These are phyloP conservation scores for Pipra filicauda DNA, from an alignment of 2,113 vertebrate genomes.

Conservation along the genomic window DNA sequence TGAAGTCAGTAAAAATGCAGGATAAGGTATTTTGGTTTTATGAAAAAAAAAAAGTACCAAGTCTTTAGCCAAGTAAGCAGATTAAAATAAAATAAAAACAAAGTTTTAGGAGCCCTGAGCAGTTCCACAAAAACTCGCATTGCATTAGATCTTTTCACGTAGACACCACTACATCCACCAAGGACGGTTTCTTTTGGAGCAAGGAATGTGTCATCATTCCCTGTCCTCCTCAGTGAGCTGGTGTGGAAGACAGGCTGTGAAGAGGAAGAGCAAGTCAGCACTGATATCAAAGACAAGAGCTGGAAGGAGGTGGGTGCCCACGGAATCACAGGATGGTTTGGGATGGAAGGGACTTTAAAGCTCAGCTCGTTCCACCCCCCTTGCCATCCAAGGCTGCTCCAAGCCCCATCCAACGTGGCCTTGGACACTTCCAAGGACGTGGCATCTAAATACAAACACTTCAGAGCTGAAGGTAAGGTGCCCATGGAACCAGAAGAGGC, in stretches of 20 bases:
- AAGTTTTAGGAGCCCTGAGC: neutral
- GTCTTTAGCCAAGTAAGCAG: neutral
- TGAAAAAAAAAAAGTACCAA: neutral
- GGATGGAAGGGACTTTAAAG: neutral
- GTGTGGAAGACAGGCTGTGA: neutral
- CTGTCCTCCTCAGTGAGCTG: neutral
- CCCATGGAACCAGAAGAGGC: neutral
- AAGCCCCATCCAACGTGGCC: neutral
- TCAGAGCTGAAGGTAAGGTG: neutral
- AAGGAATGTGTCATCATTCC: neutral
- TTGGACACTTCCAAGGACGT: accelerated
- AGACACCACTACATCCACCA: neutral
- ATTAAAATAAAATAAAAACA: neutral
- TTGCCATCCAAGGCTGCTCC: neutral
- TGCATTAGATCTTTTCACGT: neutral
- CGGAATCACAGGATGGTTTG: neutral
- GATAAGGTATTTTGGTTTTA: neutral
- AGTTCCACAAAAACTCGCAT: neutral
- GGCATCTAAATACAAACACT: neutral
- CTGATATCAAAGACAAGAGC: neutral
- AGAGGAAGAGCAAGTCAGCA: neutral
- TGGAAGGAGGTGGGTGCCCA: neutral
- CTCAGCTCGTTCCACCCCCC: neutral
- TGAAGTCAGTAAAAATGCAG: neutral
- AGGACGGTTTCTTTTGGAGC: accelerated